These are phyloP conservation scores for Echinarachnius parma DNA, from an alignment of 53 echinoderm and acorn worm species.

Conservation along the genomic window DNA sequence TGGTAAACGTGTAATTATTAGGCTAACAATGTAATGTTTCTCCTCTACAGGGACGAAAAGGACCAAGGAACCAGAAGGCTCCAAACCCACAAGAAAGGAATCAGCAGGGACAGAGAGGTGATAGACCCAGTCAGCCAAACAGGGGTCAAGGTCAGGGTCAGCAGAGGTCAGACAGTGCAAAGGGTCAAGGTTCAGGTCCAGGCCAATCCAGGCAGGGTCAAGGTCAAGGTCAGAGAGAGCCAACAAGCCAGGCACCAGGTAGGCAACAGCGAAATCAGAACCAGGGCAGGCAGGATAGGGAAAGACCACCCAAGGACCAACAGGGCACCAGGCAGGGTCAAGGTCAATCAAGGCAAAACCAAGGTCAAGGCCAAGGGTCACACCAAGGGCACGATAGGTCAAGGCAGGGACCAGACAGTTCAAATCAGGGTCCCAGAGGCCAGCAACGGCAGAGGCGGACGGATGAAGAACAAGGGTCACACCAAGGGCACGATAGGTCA, in stretches of 20 bases:
- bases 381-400: slow-evolving; percentile 18
- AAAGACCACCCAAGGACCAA: no score
- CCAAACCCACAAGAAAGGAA: slow-evolving; percentile 1
- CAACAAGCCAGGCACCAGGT: neutral
- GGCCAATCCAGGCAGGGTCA: neutral
- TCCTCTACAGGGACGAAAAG: slow-evolving; percentile 26
- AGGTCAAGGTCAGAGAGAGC: neutral
- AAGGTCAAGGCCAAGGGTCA: slow-evolving; percentile 20
- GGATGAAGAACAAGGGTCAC: neutral
- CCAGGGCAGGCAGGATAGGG: no score
- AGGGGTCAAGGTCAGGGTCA: slow-evolving; percentile 32
- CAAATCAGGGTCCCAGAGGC: slow-evolving; percentile 6
- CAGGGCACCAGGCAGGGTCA: no score
- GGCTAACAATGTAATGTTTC: no score
- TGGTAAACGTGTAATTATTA: no score
- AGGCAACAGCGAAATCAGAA: no score
- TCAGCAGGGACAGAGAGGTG: slow-evolving; percentile 13
- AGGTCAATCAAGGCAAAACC: neutral
- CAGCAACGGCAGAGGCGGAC: neutral
- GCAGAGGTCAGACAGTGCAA: neutral
- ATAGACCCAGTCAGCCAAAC: slow-evolving; percentile 22
- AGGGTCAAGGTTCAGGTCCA: neutral
- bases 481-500: slow-evolving; percentile 1
- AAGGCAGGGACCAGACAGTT: slow-evolving; percentile 12
- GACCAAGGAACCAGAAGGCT: slow-evolving; percentile 2